These are phyloP conservation scores for Eupithecia dodoneata DNA, from an alignment of 2,888 invertebrate species.

Conservation along the genomic window DNA sequence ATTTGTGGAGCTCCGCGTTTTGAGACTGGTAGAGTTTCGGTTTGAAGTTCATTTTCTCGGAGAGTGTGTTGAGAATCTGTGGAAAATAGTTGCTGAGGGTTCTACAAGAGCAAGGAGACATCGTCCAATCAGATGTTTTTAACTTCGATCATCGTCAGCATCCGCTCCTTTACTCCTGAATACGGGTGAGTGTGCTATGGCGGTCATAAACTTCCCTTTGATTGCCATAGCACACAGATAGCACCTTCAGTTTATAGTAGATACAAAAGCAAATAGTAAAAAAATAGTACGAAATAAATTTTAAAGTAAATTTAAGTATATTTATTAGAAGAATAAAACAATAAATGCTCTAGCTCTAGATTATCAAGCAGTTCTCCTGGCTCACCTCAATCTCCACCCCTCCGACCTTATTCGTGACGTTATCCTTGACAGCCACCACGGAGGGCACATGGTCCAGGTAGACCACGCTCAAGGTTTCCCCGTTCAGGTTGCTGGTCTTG, in stretches of 20 bases:
- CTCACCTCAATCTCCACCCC: conserved; percentile 89
- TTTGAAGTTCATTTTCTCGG: conserved; percentile 88
- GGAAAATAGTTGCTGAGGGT: conserved; percentile 46
- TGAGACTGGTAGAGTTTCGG: conserved; percentile 87
- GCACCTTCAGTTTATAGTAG: no score
- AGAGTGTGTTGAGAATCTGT: conserved; percentile 87
- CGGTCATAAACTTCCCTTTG: no score
- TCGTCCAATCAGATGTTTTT: not conserved
- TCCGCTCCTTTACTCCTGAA: no score
- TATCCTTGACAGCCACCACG: conserved; percentile 74
- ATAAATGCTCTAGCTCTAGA: no score
- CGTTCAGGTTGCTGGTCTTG: conserved; percentile 85
- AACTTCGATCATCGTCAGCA: no score
- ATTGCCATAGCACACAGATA: no score
- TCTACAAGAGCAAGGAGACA: not conserved
- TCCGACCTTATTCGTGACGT: conserved; percentile 69
- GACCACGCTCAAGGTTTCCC: conserved; percentile 85
- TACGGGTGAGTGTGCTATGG: no score
- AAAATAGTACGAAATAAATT: no score
- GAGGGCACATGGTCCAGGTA: conserved; percentile 89
- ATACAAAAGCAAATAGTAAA: no score
- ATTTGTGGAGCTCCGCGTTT: conserved; percentile 85
- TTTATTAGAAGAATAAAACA: no score
- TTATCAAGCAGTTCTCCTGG: not conserved
- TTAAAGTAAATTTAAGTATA: no score